phyloP scores from a whole-genome alignment of 2,888 invertebrate species.

The Polymixis flavicincta region DNA sequence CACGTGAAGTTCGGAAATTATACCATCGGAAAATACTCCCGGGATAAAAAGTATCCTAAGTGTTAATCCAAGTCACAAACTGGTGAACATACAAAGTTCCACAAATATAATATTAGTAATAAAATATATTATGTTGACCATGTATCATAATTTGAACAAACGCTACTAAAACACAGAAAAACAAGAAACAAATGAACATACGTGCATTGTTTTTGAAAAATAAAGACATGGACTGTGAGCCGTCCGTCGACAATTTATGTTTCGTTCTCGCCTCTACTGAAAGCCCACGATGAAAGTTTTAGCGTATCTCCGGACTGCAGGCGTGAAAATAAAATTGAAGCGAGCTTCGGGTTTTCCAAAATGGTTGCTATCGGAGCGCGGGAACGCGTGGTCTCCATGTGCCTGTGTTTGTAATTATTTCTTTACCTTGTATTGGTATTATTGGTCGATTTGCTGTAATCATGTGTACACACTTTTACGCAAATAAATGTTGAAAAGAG shows the following conservation, averaged over 20 bases:
- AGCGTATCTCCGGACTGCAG: slow-evolving; percentile 88
- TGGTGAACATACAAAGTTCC: too few species aligned
- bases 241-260: slow-evolving; percentile 74
- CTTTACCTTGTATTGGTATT: slow-evolving; percentile 31
- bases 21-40: too few species aligned
- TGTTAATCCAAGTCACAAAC: too few species aligned
- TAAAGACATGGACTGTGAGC: slow-evolving; percentile 60
- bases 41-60: too few species aligned
- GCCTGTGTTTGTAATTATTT: slow-evolving; percentile 62
- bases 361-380: slow-evolving; percentile 71
- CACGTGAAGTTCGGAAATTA: too few species aligned
- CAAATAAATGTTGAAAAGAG: not conserved
- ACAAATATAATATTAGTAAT: too few species aligned
- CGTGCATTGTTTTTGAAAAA: slow-evolving; percentile 62
- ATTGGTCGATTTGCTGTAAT: slow-evolving; percentile 26
- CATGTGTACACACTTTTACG: not conserved
- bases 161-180: slow-evolving; percentile 4
- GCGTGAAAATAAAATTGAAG: slow-evolving; percentile 88
- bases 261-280: slow-evolving; percentile 81
- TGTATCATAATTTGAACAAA: slow-evolving; percentile 32
- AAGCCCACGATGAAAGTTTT: slow-evolving; percentile 88
- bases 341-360: slow-evolving; percentile 77
- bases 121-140: not conserved
- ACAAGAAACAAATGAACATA: slow-evolving; percentile 57
- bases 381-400: slow-evolving; percentile 56